phyloP scores from a whole-genome alignment of 2,797 vertebrate species.

The Syngnathus acus region DNA sequence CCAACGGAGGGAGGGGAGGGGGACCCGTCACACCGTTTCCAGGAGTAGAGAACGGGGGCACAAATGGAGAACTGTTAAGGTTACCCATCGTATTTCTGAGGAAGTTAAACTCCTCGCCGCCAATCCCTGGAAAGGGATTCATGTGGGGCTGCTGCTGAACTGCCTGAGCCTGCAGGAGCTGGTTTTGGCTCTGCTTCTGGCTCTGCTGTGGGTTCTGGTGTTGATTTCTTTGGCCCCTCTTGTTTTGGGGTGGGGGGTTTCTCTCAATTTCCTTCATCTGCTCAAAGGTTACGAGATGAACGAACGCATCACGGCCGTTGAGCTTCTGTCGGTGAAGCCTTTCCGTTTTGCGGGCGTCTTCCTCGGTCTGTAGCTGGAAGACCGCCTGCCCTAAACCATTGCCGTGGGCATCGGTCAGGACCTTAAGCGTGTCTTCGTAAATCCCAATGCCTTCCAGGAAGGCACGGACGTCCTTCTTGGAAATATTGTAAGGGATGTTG shows the following conservation, averaged over 20 bases:
- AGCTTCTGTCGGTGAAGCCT: conserved; percentile 93
- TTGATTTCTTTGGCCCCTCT: conserved; percentile 83
- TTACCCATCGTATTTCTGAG: conserved; percentile 80
- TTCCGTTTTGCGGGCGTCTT: conserved; percentile 91
- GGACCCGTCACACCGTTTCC: conserved; percentile 84
- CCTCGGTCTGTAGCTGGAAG: conserved; percentile 91
- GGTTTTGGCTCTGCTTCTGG: conserved; percentile 61
- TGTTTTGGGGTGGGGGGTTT: conserved; percentile 89
- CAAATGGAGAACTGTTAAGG: conserved; percentile 82
- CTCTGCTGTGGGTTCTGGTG: conserved; percentile 63
- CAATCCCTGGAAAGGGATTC: conserved; percentile 69
- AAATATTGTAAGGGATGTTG: conserved; percentile 95
- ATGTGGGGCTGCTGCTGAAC: conserved; percentile 64
- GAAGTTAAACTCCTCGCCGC: conserved; percentile 87
- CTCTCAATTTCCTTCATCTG: conserved; percentile 95
- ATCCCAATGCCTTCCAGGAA: conserved; percentile 89
- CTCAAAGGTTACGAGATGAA: conserved; percentile 87
- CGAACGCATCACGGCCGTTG: conserved; percentile 92
- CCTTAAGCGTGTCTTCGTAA: conserved; percentile 87
- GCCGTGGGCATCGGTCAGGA: conserved; percentile 86
- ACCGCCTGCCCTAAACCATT: conserved; percentile 94
- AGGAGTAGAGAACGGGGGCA: conserved; percentile 82
- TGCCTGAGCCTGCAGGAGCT: conserved; percentile 65
- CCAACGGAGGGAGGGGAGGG: conserved; percentile 83
- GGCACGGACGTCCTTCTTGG: conserved; percentile 89